Percentiles rank a stretch among this genome's conserved stretches.
Conservation (phyloP, 1,140 invertebrate genomes). For the Caerostris darwini region DNA sequence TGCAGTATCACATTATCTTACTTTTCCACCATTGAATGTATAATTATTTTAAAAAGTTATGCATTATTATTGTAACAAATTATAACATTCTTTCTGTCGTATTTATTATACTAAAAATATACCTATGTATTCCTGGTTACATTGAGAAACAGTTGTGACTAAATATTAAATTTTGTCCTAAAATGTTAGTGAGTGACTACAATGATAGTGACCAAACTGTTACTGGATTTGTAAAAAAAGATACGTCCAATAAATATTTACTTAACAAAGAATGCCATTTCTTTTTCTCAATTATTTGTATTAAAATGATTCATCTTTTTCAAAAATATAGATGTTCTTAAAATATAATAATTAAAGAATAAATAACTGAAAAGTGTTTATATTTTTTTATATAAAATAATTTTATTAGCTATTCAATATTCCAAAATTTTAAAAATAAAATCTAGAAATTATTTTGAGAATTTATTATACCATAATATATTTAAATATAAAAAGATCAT, state of each 20-base stretch:
- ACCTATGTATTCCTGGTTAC: neutral
- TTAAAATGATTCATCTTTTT: neutral
- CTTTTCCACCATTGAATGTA: too few relatives aligned
- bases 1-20: too few relatives aligned
- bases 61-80: too few relatives aligned
- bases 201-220: neutral
- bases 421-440: too few relatives aligned
- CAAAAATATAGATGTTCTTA: neutral
- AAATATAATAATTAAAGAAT: neutral
- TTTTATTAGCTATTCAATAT: too few relatives aligned
- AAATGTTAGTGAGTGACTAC: neutral
- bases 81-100: too few relatives aligned
- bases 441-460: too few relatives aligned
- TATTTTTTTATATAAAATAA: too few relatives aligned
- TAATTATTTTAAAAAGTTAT: too few relatives aligned
- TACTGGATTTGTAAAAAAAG: neutral
- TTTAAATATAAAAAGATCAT: too few relatives aligned
- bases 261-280: neutral
- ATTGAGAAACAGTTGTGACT: neutral
- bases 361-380: neutral
- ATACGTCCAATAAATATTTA: constrained; percentile 33
- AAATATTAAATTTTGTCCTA: neutral
- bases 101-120: too few relatives aligned
- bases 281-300: neutral
- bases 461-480: too few relatives aligned